These are phyloP conservation scores for Melanotaenia nigrans DNA, from an alignment of 2,797 vertebrate species.

Conservation along the genomic window DNA sequence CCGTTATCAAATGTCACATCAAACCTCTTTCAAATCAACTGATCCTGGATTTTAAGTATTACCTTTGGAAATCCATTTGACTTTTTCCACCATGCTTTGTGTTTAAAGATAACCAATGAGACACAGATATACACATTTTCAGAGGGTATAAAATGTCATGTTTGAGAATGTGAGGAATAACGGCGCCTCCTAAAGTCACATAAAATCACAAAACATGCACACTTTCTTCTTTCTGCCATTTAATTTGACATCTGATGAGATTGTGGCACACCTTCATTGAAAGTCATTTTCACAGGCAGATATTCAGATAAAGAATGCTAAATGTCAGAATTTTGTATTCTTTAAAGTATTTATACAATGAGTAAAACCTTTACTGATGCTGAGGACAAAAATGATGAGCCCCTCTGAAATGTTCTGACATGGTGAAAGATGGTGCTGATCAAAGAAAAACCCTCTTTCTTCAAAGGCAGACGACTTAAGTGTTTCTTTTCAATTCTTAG, in stretches of 20 bases:
- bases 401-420: neutral
- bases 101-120: slow-evolving; percentile 45
- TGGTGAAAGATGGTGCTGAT: neutral
- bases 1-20: slow-evolving; percentile 36
- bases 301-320: slow-evolving; percentile 56
- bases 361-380: slow-evolving; percentile 17
- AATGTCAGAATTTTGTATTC: slow-evolving; percentile 59
- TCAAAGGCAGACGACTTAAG: neutral
- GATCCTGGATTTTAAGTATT: slow-evolving; percentile 11
- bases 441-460: neutral
- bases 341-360: slow-evolving; percentile 44
- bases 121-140: slow-evolving; percentile 37
- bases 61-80: slow-evolving; percentile 14
- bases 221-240: slow-evolving; percentile 51
- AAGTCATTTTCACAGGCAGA: slow-evolving; percentile 44
- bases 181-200: slow-evolving; percentile 41
- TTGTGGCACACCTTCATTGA: slow-evolving; percentile 19
- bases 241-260: slow-evolving; percentile 46
- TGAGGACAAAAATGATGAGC: slow-evolving; percentile 13
- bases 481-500: slow-evolving; percentile 10
- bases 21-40: slow-evolving; percentile 16
- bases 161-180: slow-evolving; percentile 50
- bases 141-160: slow-evolving; percentile 63
- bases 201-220: slow-evolving; percentile 38
- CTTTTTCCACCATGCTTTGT: slow-evolving; percentile 24